These are phyloP conservation scores for Mnemiopsis leidyi DNA, from an alignment of 37 sponge, comb jelly and placozoan species.

Conservation along the genomic window DNA sequence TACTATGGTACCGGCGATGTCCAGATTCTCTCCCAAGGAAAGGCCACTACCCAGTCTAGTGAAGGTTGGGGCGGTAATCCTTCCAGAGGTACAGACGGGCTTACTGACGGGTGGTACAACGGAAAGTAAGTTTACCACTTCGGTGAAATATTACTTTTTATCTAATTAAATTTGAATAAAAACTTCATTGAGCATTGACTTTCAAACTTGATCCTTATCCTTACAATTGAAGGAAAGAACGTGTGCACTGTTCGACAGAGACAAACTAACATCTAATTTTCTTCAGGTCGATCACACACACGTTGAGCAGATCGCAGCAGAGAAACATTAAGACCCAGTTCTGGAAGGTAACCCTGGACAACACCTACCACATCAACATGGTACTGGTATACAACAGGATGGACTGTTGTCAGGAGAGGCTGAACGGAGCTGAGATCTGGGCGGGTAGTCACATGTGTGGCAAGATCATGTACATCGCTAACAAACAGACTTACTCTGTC, in stretches of 20 bases:
- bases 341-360: background rate
- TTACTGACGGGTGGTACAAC: background rate
- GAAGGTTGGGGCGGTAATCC: constrained; percentile 13
- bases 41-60: background rate
- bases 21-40: background rate
- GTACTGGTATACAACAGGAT: background rate
- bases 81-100: background rate
- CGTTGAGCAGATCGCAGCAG: background rate
- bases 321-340: background rate
- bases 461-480: background rate
- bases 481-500: background rate
- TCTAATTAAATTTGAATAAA: background rate
- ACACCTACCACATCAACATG: background rate
- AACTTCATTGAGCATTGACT: background rate
- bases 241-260: background rate
- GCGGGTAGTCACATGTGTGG: constrained; percentile 3
- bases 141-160: background rate
- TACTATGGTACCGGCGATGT: background rate
- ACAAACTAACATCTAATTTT: background rate
- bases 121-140: background rate
- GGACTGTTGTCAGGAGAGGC: background rate
- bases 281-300: background rate
- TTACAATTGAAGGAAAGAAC: background rate
- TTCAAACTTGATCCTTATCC: background rate
- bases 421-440: background rate